Evolutionary conservation across 2,888 invertebrate genomes (phyloP).

Genomic region (Drosophila demipolita): DNA sequence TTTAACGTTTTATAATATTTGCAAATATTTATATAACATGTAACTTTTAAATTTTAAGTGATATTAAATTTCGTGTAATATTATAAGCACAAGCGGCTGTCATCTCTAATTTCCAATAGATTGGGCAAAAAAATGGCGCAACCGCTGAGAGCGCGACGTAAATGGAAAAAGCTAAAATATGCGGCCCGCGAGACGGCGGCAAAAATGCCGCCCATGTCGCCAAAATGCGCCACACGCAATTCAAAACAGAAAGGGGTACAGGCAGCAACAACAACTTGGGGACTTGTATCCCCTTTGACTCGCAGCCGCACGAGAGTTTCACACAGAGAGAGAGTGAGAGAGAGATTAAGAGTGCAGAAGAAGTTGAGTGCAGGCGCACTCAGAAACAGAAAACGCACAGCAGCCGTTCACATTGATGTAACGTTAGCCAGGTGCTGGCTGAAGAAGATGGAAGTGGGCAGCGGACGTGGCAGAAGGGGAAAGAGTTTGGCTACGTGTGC

Average conservation of each 20-base stretch:
- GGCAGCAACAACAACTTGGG: constrained; percentile 36
- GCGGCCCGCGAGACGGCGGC: constrained; percentile 66
- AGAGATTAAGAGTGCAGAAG: constrained; percentile 15
- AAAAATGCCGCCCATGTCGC: constrained; percentile 80
- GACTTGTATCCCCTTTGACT: constrained; percentile 46
- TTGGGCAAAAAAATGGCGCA: constrained; percentile 73
- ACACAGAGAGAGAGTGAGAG: constrained; percentile 12
- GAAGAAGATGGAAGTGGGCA: not conserved
- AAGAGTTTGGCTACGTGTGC: constrained; percentile 41
- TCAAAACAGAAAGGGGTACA: constrained; percentile 55
- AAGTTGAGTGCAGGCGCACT: constrained; percentile 54
- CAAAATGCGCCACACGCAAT: constrained; percentile 78
- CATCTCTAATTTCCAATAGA: constrained; percentile 45
- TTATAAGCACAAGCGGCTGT: not conserved
- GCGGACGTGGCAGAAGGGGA: not conserved
- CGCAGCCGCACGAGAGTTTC: constrained; percentile 25
- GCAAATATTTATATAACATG: not conserved
- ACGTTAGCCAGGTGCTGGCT: constrained; percentile 70
- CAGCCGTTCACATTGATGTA: constrained; percentile 69
- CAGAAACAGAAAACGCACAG: constrained; percentile 41
- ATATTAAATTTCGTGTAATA: not conserved
- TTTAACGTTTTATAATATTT: not conserved
- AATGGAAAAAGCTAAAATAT: constrained; percentile 72
- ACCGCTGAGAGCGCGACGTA: constrained; percentile 62
- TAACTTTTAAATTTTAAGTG: not conserved